Evolutionary conservation across 2,113 vertebrate species (phyloP).

Genomic region (Pangasianodon hypophthalmus): DNA sequence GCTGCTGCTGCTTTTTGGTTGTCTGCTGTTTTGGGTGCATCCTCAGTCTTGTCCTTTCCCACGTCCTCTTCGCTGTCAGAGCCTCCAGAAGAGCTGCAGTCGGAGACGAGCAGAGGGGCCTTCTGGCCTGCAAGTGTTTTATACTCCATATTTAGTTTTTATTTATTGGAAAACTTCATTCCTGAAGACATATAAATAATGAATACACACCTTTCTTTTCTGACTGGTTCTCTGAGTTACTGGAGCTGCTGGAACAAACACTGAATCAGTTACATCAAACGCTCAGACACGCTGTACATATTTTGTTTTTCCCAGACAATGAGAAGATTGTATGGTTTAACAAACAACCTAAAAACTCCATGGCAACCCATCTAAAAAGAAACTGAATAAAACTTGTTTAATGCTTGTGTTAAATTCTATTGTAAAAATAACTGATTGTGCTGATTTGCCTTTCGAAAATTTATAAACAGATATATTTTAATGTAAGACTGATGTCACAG

Average conservation of each 20-base stretch:
- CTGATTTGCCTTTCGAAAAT: neutral
- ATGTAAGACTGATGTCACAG: neutral
- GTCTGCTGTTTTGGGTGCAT: slow-evolving; percentile 58
- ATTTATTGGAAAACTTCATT: neutral
- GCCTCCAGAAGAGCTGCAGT: slow-evolving; percentile 84
- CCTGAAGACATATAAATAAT: neutral
- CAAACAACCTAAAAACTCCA: neutral
- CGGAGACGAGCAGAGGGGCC: slow-evolving; percentile 75
- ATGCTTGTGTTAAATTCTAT: neutral
- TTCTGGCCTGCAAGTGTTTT: slow-evolving; percentile 69
- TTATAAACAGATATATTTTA: neutral
- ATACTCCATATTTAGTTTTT: neutral
- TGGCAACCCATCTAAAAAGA: neutral
- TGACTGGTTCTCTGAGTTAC: slow-evolving; percentile 55
- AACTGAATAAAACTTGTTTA: neutral
- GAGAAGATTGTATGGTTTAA: neutral
- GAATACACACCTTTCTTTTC: slow-evolving; percentile 72
- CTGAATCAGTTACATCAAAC: neutral
- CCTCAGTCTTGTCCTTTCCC: slow-evolving; percentile 60
- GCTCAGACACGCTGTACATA: neutral
- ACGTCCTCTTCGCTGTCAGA: slow-evolving; percentile 80
- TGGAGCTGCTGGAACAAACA: slow-evolving; percentile 67
- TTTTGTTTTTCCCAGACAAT: neutral
- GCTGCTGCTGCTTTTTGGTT: slow-evolving; percentile 70
- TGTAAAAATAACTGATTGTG: neutral